These are phyloP conservation scores for Caenorhabditis sp. DNA, from an alignment of 2,888 invertebrate species.

Conservation along the genomic window DNA sequence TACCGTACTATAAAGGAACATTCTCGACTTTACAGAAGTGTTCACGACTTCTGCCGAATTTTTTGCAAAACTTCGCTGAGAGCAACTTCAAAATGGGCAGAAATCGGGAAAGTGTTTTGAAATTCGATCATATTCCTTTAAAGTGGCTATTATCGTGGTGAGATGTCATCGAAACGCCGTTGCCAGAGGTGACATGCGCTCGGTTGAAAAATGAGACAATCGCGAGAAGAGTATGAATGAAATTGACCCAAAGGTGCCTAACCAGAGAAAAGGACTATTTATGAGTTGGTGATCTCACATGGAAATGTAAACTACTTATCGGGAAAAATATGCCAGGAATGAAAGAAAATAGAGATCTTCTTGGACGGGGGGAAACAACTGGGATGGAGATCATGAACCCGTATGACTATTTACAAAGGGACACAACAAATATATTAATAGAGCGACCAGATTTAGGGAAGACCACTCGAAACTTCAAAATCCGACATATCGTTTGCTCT, in stretches of 20 bases:
- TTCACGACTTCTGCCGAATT: no score
- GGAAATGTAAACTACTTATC: not conserved
- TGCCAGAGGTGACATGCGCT: no score
- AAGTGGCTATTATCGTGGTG: no score
- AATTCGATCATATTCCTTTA: no score
- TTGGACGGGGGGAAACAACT: conserved; percentile 25
- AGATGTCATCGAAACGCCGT: no score
- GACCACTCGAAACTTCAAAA: no score
- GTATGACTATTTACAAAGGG: conserved; percentile 9
- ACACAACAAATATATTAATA: not conserved
- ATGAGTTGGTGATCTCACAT: not conserved
- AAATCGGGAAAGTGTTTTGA: no score
- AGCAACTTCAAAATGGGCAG: no score
- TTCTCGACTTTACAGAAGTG: not conserved
- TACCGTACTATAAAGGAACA: not conserved
- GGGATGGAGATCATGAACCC: conserved; percentile 25
- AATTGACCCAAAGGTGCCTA: conserved; percentile 40
- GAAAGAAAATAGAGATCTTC: conserved; percentile 19
- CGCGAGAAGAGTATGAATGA: not conserved
- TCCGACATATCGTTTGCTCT: conserved; percentile 67
- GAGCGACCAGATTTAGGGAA: not conserved
- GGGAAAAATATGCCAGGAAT: conserved; percentile 10
- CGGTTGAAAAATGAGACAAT: not conserved
- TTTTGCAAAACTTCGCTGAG: no score
- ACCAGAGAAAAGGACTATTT: conserved; percentile 20